phyloP scores from a whole-genome alignment of 2,113 vertebrate genomes.

The Guaruba guarouba region DNA sequence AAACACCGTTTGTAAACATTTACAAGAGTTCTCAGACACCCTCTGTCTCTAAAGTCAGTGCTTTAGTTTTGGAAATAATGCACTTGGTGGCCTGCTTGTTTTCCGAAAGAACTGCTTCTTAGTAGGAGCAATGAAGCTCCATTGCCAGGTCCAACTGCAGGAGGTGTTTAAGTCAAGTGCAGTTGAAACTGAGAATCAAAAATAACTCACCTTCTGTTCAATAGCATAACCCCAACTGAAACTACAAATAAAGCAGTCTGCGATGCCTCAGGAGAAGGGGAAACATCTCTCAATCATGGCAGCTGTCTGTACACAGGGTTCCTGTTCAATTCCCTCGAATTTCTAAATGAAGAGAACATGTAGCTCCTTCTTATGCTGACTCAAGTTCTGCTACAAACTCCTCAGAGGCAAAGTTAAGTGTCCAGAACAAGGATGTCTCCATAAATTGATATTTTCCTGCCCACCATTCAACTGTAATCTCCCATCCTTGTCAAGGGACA shows the following conservation, averaged over 20 bases:
- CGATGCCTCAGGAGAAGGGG: background rate
- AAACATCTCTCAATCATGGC: background rate
- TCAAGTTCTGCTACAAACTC: background rate
- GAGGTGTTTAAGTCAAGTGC: background rate
- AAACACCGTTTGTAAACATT: slow-evolving; percentile 21
- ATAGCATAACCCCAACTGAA: background rate
- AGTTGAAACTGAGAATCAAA: background rate
- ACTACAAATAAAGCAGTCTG: background rate
- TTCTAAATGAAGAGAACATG: background rate
- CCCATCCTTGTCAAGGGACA: background rate
- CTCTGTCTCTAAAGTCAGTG: background rate
- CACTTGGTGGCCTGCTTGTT: background rate
- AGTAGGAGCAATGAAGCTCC: background rate
- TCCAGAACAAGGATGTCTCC: background rate
- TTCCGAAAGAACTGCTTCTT: background rate
- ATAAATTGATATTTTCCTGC: slow-evolving; percentile 1
- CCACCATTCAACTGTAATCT: background rate
- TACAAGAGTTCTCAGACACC: background rate
- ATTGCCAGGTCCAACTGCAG: background rate
- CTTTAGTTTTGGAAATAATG: background rate
- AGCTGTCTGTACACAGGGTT: background rate
- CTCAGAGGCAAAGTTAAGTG: background rate
- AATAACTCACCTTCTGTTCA: background rate
- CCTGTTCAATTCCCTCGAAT: background rate
- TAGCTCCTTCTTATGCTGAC: background rate